Base-by-base conservation (phyloP, 2,113 vertebrate species). In the Coptodon rendalli region DNA sequence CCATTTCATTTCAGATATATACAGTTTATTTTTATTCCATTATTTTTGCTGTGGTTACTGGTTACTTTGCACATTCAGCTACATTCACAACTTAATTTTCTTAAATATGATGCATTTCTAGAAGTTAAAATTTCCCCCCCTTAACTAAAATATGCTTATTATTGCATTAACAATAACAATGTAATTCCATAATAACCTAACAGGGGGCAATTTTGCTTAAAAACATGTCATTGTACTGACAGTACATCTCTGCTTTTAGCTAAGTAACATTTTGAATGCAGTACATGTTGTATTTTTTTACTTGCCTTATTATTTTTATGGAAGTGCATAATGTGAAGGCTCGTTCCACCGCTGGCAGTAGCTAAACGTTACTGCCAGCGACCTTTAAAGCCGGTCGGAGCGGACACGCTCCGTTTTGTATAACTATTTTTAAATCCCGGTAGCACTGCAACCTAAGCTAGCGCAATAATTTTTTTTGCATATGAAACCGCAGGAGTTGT, bases 111-210 rank as follows among this genome's bases (percentile, higher is more conserved):
- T 31, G 45, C 71, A 19, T 31, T 78, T 78, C 9, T 50, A n/a
- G 0, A 1, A 0, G 2, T 78, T 50, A 5, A 31, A 31, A 11
- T 78, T 50, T 5, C 0, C 24, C 40, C 22, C 40, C 48, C 9
- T 11, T 45, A 29, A 17, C 22, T 17, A 3, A 17, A 73, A 48
- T 27, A 12, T 76, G 24, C 24, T 50, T 76, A 50, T 12, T 76
- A 31, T 31, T 78, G 43, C 27, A 31, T 78, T 31, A 31, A 48
- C 27, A 50, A 50, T 13, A 78, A 78, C 17, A 31, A 31, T 50
- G 27, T 0, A 50, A 31, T 31, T 78, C 24, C 40, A 29, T 76
- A 50, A 78, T 78, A 78, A 31, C 9, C 2, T 1, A 31, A 78
- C 9, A 50, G 24, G 17, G 9, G 3, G 4, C 7, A 45, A 27